phyloP scores from a whole-genome alignment of 2,113 vertebrate species.

The Mus pahari region DNA sequence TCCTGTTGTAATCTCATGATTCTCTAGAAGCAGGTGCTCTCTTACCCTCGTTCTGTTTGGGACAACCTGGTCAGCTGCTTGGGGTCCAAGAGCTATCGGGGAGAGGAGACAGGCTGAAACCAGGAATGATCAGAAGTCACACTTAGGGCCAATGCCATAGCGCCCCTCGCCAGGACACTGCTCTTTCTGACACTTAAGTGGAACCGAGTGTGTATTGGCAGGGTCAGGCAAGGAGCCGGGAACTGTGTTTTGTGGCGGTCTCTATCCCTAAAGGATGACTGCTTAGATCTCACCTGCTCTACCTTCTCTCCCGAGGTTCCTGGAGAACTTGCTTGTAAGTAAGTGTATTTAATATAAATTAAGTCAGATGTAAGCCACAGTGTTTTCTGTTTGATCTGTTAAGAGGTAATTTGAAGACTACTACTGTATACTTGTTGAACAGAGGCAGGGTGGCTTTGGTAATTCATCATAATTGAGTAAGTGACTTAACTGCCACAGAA shows the following conservation, averaged over 20 bases:
- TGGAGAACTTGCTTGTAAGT: slow-evolving; percentile 67
- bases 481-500: slow-evolving; percentile 63
- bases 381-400: slow-evolving; percentile 68
- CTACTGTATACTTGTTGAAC: slow-evolving; percentile 27
- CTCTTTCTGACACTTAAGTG: neutral
- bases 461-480: slow-evolving; percentile 50
- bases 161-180: neutral
- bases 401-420: slow-evolving; percentile 72
- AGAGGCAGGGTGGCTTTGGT: slow-evolving; percentile 14
- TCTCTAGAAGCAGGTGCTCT: slow-evolving; percentile 7
- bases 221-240: neutral
- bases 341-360: neutral
- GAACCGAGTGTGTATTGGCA: neutral
- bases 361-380: neutral
- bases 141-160: neutral
- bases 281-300: slow-evolving; percentile 47
- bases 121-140: neutral
- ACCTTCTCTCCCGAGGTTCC: slow-evolving; percentile 49
- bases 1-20: slow-evolving; percentile 34
- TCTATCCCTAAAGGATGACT: slow-evolving; percentile 70
- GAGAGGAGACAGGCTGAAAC: neutral
- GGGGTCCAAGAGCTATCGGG: neutral
- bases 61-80: slow-evolving; percentile 3
- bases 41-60: slow-evolving; percentile 40
- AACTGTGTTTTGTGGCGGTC: slow-evolving; percentile 41